Evolutionary conservation across 2,113 vertebrate genomes (phyloP), one percentile per base, ranked within the genome.

Genomic region (Tragelaphus buxtoni): DNA sequence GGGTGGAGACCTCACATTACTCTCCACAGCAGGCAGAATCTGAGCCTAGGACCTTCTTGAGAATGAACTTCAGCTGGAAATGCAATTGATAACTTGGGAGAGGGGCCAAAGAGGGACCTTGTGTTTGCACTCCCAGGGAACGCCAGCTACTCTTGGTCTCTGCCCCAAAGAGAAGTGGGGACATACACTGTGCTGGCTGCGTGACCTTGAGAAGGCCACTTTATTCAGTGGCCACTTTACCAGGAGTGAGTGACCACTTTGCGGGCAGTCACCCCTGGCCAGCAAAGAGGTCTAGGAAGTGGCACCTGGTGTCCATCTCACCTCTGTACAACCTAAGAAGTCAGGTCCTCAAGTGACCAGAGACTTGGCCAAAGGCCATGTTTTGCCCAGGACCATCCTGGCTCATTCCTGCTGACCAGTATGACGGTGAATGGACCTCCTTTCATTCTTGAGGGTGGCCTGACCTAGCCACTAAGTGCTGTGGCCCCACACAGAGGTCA

Each of bases 371-470:
- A 6, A 26, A 28, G 65, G 61, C 4, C n/a, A 26, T 42, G 16
- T 24, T 42, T 69, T 61, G 79, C 51, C 22, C 3, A 1, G 58
- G 30, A 9, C 1, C 1, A 49, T 30, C 63, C 60, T 32, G 74
- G 65, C 4, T 32, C 6, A 1, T 30, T 35, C 63, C 91, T 69
- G 42, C 3, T 2, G 22, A n/a, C 22, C 16, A 32, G 9, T 6
- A 47, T 42, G 7, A 51, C 0, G 0, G 18, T 47, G 12, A 86
- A 32, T 0, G 2, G 28, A 0, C 3, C 14, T 26, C 30, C 26
- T 85, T 30, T 51, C 42, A 8, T 58, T 60, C 63, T 58, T 39
- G 28, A 58, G 69, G 26, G 39, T 20, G 28, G 79, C 82, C 81
- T 79, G 49, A 47, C 39, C 45, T 42, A 39, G 65, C 39, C 1